These are phyloP conservation scores for Pogoniulus pusillus DNA, from an alignment of 2,797 vertebrate genomes.

Conservation along the genomic window DNA sequence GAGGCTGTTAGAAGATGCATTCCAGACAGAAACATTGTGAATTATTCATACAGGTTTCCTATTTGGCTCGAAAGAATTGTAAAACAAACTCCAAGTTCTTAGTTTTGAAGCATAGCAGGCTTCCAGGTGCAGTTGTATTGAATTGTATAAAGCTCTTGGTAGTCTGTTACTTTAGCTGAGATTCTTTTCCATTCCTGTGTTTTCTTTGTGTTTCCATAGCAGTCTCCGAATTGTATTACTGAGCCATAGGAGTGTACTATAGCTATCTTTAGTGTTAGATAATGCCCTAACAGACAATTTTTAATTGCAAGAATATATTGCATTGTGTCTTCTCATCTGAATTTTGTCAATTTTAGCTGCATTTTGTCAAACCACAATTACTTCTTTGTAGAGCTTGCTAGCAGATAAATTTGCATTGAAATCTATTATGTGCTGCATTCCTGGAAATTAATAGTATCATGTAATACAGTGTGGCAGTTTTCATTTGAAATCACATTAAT, in stretches of 20 bases:
- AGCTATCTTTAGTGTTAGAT: background rate
- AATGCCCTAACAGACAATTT: background rate
- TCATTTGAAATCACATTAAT: background rate
- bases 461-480: background rate
- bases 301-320: slow-evolving; percentile 7
- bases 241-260: background rate
- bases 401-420: background rate
- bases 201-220: background rate
- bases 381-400: background rate
- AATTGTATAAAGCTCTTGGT: background rate
- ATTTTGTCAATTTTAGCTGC: background rate
- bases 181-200: background rate
- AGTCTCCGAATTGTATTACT: background rate
- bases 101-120: background rate
- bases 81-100: background rate
- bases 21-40: background rate
- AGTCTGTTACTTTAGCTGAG: background rate
- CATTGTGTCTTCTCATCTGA: background rate
- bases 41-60: background rate
- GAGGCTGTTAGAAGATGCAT: background rate
- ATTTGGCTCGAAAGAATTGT: background rate
- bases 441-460: background rate
- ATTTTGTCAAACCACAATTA: background rate
- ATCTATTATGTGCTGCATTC: background rate
- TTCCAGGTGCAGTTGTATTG: background rate